phyloP scores from a whole-genome alignment of 2,888 invertebrate species.

The Elmis aenea region DNA sequence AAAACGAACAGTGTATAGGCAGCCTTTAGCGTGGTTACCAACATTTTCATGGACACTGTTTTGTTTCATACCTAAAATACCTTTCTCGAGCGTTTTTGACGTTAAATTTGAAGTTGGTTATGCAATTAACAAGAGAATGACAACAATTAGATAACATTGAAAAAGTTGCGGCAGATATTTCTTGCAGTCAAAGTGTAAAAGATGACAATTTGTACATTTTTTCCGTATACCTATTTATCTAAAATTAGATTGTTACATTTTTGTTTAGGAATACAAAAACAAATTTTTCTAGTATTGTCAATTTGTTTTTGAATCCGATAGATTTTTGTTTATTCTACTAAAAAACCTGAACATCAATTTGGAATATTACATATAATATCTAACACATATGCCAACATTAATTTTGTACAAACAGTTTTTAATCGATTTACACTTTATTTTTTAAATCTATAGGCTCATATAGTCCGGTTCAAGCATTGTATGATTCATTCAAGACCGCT shows the following conservation, averaged over 20 bases:
- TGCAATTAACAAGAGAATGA: too few species aligned
- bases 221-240: conserved; percentile 45
- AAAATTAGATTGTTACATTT: conserved; percentile 38
- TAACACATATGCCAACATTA: conserved; percentile 28
- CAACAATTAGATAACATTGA: too few species aligned
- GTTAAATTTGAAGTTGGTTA: too few species aligned
- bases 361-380: conserved; percentile 14
- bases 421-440: conserved; percentile 19
- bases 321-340: too few species aligned
- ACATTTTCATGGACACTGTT: too few species aligned
- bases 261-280: conserved; percentile 24
- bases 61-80: too few species aligned
- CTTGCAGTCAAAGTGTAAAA: too few species aligned
- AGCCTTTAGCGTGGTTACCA: too few species aligned
- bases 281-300: conserved; percentile 1
- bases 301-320: conserved; percentile 15
- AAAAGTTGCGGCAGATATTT: too few species aligned
- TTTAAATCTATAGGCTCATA: conserved; percentile 25
- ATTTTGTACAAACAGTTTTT: conserved; percentile 31
- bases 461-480: conserved; percentile 18
- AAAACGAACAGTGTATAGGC: too few species aligned
- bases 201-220: too few species aligned
- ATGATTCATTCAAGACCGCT: conserved; percentile 34
- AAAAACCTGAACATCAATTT: conserved; percentile 20
- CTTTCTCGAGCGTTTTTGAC: too few species aligned